These are phyloP conservation scores for Pongo abelii DNA, from an alignment of 2,113 vertebrate genomes.

Conservation along the genomic window DNA sequence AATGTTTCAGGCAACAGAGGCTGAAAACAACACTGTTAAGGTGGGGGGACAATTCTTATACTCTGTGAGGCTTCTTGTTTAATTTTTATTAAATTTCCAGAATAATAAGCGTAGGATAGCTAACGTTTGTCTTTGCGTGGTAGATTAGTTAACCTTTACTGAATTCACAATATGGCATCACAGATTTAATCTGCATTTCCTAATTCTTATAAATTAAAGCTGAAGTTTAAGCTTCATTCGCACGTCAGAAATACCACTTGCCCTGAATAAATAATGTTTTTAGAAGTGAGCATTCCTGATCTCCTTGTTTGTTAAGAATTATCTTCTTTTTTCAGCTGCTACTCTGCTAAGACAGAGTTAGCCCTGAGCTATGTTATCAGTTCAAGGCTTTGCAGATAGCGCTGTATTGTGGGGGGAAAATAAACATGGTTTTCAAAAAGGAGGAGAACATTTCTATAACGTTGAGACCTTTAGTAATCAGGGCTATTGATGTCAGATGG, in stretches of 20 bases:
- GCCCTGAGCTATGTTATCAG: slow-evolving; percentile 88
- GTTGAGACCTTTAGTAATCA: slow-evolving; percentile 89
- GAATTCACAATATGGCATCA: neutral
- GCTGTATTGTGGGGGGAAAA: slow-evolving; percentile 88
- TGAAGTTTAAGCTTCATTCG: neutral
- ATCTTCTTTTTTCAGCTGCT: slow-evolving; percentile 80
- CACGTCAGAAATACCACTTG: slow-evolving; percentile 8
- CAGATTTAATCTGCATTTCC: neutral
- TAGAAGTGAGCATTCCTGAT: neutral
- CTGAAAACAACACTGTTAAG: neutral
- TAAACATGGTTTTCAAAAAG: slow-evolving; percentile 89
- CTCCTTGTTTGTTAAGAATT: neutral
- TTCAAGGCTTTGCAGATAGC: slow-evolving; percentile 93
- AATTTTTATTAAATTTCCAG: neutral
- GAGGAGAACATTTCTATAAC: slow-evolving; percentile 92
- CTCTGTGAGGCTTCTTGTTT: neutral
- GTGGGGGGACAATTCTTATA: neutral
- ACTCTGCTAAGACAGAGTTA: slow-evolving; percentile 85
- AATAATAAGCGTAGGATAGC: neutral
- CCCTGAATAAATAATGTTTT: neutral
- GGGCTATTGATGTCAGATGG: slow-evolving; percentile 91
- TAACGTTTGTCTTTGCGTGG: neutral
- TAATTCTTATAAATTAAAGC: neutral
- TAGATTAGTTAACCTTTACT: neutral
- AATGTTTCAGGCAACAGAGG: neutral